Evolutionary conservation across 2,888 invertebrate species (phyloP).

Genomic region (Microplitis manilae): DNA sequence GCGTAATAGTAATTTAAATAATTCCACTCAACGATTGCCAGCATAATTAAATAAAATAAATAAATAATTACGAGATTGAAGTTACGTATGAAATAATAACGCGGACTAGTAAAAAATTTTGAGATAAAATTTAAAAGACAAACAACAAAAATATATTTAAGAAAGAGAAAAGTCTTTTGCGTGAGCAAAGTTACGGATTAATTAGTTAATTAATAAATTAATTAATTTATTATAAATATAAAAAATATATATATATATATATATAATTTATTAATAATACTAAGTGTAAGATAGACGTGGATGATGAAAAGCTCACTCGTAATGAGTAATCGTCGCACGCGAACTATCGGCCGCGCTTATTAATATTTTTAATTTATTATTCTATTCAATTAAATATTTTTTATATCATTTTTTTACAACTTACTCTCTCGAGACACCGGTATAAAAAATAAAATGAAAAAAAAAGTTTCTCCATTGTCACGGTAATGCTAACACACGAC

Average conservation of each 20-base stretch:
- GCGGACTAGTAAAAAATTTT: neutral
- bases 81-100: neutral
- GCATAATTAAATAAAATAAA: neutral
- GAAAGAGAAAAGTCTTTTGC: constrained; percentile 2
- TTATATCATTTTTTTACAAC: neutral
- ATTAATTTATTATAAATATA: constrained; percentile 8
- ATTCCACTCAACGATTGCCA: constrained; percentile 28
- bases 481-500: neutral
- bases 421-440: constrained; percentile 7
- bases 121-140: constrained; percentile 4
- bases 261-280: neutral
- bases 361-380: constrained; percentile 11
- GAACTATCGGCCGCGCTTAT: constrained; percentile 31
- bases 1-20: constrained; percentile 36
- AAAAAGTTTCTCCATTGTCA: neutral
- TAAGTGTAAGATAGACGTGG: constrained; percentile 24
- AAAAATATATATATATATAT: constrained; percentile 6
- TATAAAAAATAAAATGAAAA: neutral
- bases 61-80: constrained; percentile 12
- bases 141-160: constrained; percentile 6
- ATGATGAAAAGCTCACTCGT: constrained; percentile 17
- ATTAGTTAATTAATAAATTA: constrained; percentile 6
- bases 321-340: constrained; percentile 17
- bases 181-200: neutral
- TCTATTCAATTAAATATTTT: neutral